A percentile compares a stretch with the other conserved stretches of the same genome.
These are phyloP conservation scores for Dasypogon diadema DNA, from an alignment of 2,888 invertebrate genomes.

Conservation along the genomic window DNA sequence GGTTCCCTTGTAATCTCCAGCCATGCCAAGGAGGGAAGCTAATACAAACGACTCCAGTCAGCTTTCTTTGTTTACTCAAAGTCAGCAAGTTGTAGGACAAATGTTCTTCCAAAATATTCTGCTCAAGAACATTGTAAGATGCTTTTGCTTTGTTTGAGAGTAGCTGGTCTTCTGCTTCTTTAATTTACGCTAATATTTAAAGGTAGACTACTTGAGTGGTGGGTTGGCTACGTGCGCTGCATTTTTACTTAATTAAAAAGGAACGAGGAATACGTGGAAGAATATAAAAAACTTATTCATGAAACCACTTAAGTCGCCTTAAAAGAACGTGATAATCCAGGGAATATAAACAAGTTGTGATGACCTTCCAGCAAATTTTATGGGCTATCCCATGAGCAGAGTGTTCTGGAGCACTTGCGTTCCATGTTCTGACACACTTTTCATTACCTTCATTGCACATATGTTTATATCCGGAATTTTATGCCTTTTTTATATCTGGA, in stretches of 20 bases:
- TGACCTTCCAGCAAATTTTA: background rate
- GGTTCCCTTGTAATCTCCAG: background rate
- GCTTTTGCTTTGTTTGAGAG: background rate
- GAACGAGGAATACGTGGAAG: background rate
- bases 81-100: constrained; percentile 10
- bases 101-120: constrained; percentile 9
- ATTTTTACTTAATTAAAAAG: constrained; percentile 34
- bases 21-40: background rate
- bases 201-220: background rate
- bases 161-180: constrained; percentile 5
- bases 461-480: background rate
- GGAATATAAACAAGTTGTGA: constrained; percentile 1
- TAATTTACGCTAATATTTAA: constrained; percentile 14
- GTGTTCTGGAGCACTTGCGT: too few relatives aligned
- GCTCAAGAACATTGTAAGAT: background rate
- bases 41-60: background rate
- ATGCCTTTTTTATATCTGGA: background rate
- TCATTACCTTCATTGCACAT: constrained; percentile 5
- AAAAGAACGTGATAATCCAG: background rate
- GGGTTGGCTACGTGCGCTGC: constrained; percentile 18
- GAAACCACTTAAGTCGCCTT: background rate
- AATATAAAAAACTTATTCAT: background rate
- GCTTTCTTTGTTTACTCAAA: constrained; percentile 1
- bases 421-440: constrained; percentile 4
- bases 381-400: background rate